A percentile compares a stretch with the other conserved stretches of the same genome.
These are phyloP conservation scores for Unio pictorum DNA, from an alignment of 2,888 invertebrate genomes.

Conservation along the genomic window DNA sequence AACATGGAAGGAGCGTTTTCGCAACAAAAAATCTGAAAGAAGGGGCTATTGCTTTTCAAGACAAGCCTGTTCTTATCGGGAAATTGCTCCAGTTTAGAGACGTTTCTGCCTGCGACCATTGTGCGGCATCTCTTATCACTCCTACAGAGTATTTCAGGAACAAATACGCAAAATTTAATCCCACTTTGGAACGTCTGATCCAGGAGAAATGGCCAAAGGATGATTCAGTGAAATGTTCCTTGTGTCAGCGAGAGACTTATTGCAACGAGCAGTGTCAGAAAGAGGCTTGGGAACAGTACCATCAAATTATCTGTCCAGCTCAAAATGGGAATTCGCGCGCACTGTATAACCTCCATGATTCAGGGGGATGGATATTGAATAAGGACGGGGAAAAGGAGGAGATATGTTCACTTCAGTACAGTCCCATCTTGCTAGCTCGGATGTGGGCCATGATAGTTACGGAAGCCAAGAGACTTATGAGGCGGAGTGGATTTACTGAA, in stretches of 20 bases:
- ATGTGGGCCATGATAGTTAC: constrained; percentile 58
- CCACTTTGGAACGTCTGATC: constrained; percentile 28
- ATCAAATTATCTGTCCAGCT: constrained; percentile 80
- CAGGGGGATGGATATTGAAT: constrained; percentile 41
- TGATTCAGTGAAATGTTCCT: constrained; percentile 38
- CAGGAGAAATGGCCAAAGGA: constrained; percentile 56
- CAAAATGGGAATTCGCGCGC: constrained; percentile 37
- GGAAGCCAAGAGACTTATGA: constrained; percentile 51
- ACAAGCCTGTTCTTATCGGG: constrained; percentile 88
- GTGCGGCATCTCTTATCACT: constrained; percentile 89
- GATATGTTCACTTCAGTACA: constrained; percentile 55
- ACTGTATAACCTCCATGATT: constrained; percentile 50
- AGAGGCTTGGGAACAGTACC: constrained; percentile 81
- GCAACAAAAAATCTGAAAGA: constrained; percentile 77
- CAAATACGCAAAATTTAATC: constrained; percentile 30
- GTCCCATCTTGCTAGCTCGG: constrained; percentile 53
- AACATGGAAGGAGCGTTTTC: constrained; percentile 85
- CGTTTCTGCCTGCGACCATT: constrained; percentile 87
- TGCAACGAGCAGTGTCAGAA: constrained; percentile 79
- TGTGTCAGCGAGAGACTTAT: constrained; percentile 57
- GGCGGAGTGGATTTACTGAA: constrained; percentile 25
- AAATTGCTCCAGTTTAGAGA: constrained; percentile 87
- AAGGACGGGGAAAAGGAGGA: constrained; percentile 39
- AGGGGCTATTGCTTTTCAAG: constrained; percentile 87
- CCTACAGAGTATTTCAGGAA: constrained; percentile 78